Percentiles rank a stretch among this genome's conserved stretches.
phyloP scores from a whole-genome alignment of 23 tunicate genomes.

The Phallusia fumigata region DNA sequence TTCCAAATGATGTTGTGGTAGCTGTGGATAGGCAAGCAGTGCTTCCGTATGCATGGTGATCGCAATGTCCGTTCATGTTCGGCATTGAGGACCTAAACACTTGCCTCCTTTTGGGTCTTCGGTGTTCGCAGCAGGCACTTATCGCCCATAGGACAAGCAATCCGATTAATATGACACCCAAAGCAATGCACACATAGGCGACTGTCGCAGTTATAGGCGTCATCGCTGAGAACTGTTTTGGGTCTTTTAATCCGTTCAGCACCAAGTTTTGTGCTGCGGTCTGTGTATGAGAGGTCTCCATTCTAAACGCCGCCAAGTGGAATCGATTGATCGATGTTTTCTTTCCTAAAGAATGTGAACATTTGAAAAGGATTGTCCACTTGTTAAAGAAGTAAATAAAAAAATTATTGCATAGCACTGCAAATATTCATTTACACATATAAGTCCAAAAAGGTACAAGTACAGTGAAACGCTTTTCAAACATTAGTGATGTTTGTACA shows the following conservation, averaged over 20 bases:
- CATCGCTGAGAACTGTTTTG: conserved; percentile 2
- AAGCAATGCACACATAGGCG: conserved; percentile 2
- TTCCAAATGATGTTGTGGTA: neutral
- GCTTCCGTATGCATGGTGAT: neutral
- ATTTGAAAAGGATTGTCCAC: too few relatives aligned
- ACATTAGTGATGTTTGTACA: too few relatives aligned
- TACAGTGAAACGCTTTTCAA: too few relatives aligned
- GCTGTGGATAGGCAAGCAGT: conserved; percentile 6
- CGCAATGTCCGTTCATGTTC: neutral
- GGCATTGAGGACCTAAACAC: neutral
- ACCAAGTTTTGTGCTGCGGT: too few relatives aligned
- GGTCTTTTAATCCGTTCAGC: neutral
- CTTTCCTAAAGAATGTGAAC: too few relatives aligned
- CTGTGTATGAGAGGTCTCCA: too few relatives aligned
- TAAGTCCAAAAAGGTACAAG: too few relatives aligned
- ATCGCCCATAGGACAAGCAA: conserved; percentile 13
- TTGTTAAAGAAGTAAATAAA: too few relatives aligned
- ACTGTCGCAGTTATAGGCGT: conserved; percentile 10
- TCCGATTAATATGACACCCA: neutral
- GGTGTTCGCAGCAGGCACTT: conserved; percentile 3
- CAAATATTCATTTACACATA: too few relatives aligned
- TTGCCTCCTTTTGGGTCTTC: neutral
- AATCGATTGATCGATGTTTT: too few relatives aligned
- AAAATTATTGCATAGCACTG: too few relatives aligned
- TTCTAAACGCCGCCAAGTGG: too few relatives aligned